Evolutionary conservation across 2,113 vertebrate species (phyloP).

Genomic region (Conger conger): DNA sequence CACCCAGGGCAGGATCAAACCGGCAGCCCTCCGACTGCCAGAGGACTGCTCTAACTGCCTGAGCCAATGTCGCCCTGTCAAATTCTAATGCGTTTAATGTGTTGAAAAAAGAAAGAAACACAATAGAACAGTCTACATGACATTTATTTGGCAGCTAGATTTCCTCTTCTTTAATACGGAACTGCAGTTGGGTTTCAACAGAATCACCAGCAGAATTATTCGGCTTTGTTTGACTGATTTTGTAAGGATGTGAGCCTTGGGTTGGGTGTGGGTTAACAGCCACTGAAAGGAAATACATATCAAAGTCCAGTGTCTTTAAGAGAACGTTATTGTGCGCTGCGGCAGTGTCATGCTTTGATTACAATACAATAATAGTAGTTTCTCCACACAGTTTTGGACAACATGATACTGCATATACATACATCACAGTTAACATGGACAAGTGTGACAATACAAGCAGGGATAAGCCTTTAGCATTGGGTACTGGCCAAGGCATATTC

Average conservation of each 20-base stretch:
- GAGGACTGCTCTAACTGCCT: no score
- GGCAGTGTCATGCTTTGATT: not conserved
- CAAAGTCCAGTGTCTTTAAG: not conserved
- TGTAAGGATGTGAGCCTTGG: not conserved
- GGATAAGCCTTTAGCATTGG: not conserved
- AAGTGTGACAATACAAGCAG: not conserved
- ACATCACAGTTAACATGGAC: not conserved
- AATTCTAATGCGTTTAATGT: not conserved
- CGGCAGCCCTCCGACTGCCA: no score
- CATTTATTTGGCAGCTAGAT: not conserved
- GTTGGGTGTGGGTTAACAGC: not conserved
- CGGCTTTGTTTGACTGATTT: not conserved
- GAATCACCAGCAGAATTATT: not conserved
- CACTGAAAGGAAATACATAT: not conserved
- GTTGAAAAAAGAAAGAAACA: not conserved
- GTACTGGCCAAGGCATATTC: not conserved
- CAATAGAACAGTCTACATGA: not conserved
- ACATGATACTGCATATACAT: not conserved
- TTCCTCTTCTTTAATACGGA: conserved; percentile 3
- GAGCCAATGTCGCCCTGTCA: no score
- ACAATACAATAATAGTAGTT: not conserved
- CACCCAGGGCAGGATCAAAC: no score
- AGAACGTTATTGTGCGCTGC: not conserved
- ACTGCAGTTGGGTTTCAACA: not conserved
- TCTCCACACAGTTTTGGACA: not conserved